Evolutionary conservation across 2,888 invertebrate genomes (phyloP), one percentile per base, ranked within the genome.

Genomic region (Chrysotoxum bicinctum): DNA sequence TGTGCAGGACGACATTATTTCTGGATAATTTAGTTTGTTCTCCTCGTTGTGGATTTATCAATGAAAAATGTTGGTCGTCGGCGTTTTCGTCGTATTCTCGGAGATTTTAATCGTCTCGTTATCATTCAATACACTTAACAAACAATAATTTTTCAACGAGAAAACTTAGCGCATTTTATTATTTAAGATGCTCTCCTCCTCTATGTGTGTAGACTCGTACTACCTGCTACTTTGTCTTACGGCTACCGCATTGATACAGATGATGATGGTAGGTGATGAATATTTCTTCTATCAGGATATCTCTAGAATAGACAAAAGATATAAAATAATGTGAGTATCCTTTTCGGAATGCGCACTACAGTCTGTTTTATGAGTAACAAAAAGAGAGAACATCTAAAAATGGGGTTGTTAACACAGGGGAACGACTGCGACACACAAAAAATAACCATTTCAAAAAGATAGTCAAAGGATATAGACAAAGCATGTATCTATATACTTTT

Each of bases 401-500:
- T 68, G 72, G 54, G 82, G 68, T 66, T 66, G 48, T 58, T 72
- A 52, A 69, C 43, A 35, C 19, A 7, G 45, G 12, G 32, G 10
- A 37, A 75, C 26, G 10, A 56, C 30, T 23, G 60, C 30, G 21
- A 64, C 7, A 64, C 16, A 64, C 45, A 45, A 30, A 40, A 62
- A 37, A 45, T 19, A 43, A 60, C 30, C 19, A 64, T 45, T 19
- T 64, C 21, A 32, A 45, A 50, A 66, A 50, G 12, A 19, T 45
- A 66, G 45, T 66, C 26, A 16, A 50, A 69, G 30, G 40, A 62
- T 50, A 62, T 35, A 74, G 52, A 32, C 26, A 62, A 30, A 64
- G 32, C 37, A 52, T 54, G 32, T 43, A 64, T 50, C 92, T 88
- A 92, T 91, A 78, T 91, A 88, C 87, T 88, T 60, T 62, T 84